phyloP scores from a whole-genome alignment of 2,113 vertebrate species.

The Corythornis cristatus region DNA sequence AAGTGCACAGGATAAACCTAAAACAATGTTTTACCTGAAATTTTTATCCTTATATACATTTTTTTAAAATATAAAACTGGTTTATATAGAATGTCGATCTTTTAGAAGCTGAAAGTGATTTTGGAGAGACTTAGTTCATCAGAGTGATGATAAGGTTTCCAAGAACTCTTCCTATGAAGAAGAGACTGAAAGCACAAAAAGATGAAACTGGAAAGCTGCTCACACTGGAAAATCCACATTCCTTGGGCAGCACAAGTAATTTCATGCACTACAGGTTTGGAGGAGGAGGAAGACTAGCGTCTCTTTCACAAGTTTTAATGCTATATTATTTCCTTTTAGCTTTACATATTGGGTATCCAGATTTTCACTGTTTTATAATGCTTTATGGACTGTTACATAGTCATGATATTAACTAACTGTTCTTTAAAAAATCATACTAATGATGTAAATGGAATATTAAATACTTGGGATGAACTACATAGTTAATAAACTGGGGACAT shows the following conservation, averaged over 20 bases:
- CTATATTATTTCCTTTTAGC: background rate
- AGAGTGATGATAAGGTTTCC: background rate
- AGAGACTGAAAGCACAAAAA: background rate
- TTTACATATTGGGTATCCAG: background rate
- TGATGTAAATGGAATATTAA: background rate
- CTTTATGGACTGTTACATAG: background rate
- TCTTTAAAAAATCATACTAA: background rate
- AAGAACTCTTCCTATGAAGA: background rate
- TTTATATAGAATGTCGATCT: background rate
- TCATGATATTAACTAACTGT: background rate
- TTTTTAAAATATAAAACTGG: background rate
- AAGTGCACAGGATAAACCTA: background rate
- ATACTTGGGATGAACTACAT: background rate
- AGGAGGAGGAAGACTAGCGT: background rate
- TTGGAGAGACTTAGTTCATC: background rate
- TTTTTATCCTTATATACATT: background rate
- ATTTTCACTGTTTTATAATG: background rate
- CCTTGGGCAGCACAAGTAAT: background rate
- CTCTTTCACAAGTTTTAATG: background rate
- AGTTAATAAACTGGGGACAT: background rate
- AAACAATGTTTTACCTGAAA: background rate
- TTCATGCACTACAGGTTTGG: background rate
- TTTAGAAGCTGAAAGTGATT: background rate
- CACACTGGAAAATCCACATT: background rate
- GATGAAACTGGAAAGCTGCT: background rate